Conservation (phyloP, 2,113 vertebrate species). For the Sinocyclocheilus grahami region DNA sequence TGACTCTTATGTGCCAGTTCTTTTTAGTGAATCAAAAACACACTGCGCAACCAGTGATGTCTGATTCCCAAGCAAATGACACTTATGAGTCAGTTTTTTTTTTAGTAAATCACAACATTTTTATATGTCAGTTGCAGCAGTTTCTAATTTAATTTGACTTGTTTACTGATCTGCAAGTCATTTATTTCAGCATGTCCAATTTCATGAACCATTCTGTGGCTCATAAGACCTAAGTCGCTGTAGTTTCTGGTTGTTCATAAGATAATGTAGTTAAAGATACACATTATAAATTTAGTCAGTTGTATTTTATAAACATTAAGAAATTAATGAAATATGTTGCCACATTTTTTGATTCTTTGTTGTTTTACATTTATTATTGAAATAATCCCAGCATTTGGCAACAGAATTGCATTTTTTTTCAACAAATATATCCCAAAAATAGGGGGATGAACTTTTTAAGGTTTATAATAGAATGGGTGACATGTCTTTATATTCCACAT, state of each 20-base stretch:
- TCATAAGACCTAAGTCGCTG: background rate
- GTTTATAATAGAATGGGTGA: background rate
- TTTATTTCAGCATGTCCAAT: background rate
- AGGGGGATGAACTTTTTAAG: background rate
- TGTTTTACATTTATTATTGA: background rate
- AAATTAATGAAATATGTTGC: background rate
- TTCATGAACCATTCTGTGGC: background rate
- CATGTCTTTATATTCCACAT: slow-evolving; percentile 16
- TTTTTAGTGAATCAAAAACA: slow-evolving; percentile 7
- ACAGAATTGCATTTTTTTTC: background rate
- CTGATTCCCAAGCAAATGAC: background rate
- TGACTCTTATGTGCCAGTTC: background rate
- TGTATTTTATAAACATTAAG: background rate
- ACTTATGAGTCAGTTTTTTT: background rate
- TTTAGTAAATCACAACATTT: background rate
- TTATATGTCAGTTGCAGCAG: background rate
- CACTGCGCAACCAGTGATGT: background rate
- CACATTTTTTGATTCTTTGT: background rate
- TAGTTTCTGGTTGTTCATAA: background rate
- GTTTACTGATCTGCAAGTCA: too few species aligned
- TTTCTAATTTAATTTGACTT: too few species aligned
- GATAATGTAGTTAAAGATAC: background rate
- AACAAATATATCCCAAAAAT: background rate
- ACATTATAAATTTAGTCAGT: background rate
- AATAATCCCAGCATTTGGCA: background rate